A percentile compares a stretch with the other conserved stretches of the same genome.
phyloP scores from a whole-genome alignment of 2,888 invertebrate genomes.

The Tricholauxania praeusta region DNA sequence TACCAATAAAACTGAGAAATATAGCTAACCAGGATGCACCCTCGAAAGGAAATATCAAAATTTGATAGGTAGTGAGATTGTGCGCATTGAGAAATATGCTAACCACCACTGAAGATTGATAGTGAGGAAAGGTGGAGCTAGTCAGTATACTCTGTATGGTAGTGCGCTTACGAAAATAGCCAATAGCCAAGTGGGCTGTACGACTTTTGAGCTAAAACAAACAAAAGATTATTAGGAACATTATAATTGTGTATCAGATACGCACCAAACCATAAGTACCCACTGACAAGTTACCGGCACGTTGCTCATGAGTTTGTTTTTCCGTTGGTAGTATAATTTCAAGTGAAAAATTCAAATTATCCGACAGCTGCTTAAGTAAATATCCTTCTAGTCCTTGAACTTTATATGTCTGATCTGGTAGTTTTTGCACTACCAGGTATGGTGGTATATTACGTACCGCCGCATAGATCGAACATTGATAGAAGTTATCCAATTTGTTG shows the following conservation, averaged over 20 bases:
- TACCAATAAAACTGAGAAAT: slow-evolving; percentile 40
- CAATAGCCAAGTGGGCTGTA: slow-evolving; percentile 51
- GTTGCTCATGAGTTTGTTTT: not conserved
- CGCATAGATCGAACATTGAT: slow-evolving; percentile 46
- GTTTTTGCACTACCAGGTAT: slow-evolving; percentile 12
- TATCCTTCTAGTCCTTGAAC: slow-evolving; percentile 19
- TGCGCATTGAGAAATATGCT: slow-evolving; percentile 47
- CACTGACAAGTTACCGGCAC: not conserved
- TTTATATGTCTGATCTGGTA: not conserved
- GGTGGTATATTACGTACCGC: slow-evolving; percentile 45
- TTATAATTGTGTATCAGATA: not conserved
- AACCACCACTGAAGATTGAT: slow-evolving; percentile 49
- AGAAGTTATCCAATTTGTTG: slow-evolving; percentile 52
- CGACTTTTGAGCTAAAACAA: slow-evolving; percentile 42
- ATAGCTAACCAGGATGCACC: slow-evolving; percentile 48
- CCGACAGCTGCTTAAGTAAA: slow-evolving; percentile 6
- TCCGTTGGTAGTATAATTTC: not conserved
- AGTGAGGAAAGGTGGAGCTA: slow-evolving; percentile 51
- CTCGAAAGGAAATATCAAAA: slow-evolving; percentile 53
- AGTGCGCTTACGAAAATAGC: slow-evolving; percentile 49
- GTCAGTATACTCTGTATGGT: slow-evolving; percentile 40
- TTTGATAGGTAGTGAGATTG: slow-evolving; percentile 47
- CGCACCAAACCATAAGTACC: not conserved
- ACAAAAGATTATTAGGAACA: not conserved
- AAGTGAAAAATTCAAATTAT: slow-evolving; percentile 23